Evolutionary conservation across 1,140 invertebrate genomes (phyloP), one percentile per base, ranked within the genome.

Genomic region (Andricus grossulariae): DNA sequence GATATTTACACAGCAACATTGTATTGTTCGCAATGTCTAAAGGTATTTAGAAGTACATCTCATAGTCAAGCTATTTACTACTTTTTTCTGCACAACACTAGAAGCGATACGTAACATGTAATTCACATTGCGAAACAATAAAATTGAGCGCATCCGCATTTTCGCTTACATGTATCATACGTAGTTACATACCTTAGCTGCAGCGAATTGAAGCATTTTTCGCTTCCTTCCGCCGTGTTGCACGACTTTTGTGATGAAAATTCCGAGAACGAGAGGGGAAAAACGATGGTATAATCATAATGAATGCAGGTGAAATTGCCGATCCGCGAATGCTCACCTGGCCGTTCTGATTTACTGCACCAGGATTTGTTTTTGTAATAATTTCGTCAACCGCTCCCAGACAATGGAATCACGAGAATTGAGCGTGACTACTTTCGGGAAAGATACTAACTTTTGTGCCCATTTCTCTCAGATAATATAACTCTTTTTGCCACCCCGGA

Each of bases 181-280:
- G n/a, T 16, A n/a, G n/a, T n/a, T n/a, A 16, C 57, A 45, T 66
- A 66, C 25, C 60, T 39, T 5, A 39, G 57, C 25, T 66, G 15
- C 13, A 66, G n/a, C 21, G 25, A 66, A 39, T 66, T 66, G 70
- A 78, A 57, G 73, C 75, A 77, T 83, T 77, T 66, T 73, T 79
- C 79, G 51, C 76, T 79, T 79, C 76, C 79, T 76, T 78, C 52
- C 76, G 76, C 72, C 71, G 71, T 72, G 75, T 74, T 76, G n/a
- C 25, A 54, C 75, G 77, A 78, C 80, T 80, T 77, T 75, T 79
- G 75, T 73, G 39, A 77, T 79, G 75, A 83, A 66, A 77, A 77
- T 79, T 83, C 80, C 79, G 71, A 73, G 70, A 55, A 32, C n/a
- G 25, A 19, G 45, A 60, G 13, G 54, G 72, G 71, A 77, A 80